A percentile compares a stretch with the other conserved stretches of the same genome.
Evolutionary conservation across 2,113 vertebrate genomes (phyloP).

Genomic region (Pithys albifrons): DNA sequence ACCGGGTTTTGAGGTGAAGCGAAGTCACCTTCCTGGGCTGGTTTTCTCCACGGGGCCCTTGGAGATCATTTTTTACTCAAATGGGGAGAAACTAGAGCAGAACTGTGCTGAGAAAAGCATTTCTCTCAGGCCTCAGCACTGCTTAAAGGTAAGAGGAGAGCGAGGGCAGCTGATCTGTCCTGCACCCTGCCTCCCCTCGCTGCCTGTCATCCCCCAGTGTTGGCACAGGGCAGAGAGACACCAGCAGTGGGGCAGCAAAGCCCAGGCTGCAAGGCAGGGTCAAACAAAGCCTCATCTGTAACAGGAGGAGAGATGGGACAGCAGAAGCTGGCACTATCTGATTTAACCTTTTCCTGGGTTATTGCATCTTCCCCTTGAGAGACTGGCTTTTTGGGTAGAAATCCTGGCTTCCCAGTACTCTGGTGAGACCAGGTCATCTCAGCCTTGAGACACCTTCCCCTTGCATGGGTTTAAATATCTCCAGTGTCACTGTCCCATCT

Average conservation of each 20-base stretch:
- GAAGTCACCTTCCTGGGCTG: constrained; percentile 56
- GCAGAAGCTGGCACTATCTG: constrained; percentile 3
- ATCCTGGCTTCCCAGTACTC: neutral
- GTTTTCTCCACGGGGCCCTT: neutral
- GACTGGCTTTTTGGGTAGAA: neutral
- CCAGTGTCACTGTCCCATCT: neutral
- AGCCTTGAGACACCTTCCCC: neutral
- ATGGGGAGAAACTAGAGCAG: constrained; percentile 44
- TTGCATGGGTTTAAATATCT: neutral
- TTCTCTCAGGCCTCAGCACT: neutral
- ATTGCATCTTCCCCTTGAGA: neutral
- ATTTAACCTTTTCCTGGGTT: neutral
- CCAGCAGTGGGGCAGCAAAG: neutral
- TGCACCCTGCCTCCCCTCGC: neutral
- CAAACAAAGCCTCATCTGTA: neutral
- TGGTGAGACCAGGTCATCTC: neutral
- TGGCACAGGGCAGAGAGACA: neutral
- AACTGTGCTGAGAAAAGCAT: constrained; percentile 49
- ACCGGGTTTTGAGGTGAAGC: constrained; percentile 54
- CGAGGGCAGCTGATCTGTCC: rapidly evolving
- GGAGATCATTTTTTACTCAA: constrained; percentile 9
- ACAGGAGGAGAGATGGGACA: neutral
- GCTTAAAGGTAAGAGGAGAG: neutral
- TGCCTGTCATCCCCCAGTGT: neutral
- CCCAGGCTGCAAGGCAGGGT: neutral